phyloP scores from a whole-genome alignment of 2,113 vertebrate species.

The Chauna torquata region DNA sequence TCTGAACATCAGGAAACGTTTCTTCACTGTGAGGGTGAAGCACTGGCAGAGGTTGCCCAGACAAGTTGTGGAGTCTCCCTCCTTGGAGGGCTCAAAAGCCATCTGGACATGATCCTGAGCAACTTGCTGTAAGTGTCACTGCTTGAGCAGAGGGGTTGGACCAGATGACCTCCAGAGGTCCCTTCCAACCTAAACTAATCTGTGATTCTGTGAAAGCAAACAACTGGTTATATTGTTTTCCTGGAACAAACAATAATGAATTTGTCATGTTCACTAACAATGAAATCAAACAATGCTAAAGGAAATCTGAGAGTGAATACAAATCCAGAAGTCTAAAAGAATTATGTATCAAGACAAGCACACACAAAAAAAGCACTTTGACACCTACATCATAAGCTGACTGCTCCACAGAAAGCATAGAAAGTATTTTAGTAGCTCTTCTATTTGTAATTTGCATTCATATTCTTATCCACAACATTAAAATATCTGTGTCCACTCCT shows the following conservation, averaged over 20 bases:
- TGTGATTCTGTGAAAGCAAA: not conserved
- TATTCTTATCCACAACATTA: not conserved
- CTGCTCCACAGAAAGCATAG: not conserved
- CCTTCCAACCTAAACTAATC: not conserved
- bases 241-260: not conserved
- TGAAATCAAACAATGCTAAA: not conserved
- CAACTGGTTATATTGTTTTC: not conserved
- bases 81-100: not conserved
- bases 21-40: not conserved
- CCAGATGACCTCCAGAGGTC: not conserved
- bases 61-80: not conserved
- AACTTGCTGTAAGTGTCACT: not conserved
- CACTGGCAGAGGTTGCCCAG: not conserved
- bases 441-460: not conserved
- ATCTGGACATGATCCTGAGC: not conserved
- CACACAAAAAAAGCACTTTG: not conserved
- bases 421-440: not conserved
- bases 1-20: not conserved
- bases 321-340: not conserved
- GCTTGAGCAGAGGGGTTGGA: not conserved
- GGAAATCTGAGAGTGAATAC: not conserved
- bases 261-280: not conserved
- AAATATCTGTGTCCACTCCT: not conserved
- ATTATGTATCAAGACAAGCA: not conserved
- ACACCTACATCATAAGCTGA: not conserved